Percentiles rank a stretch among this genome's conserved stretches.
Evolutionary conservation across 1,140 invertebrate genomes (phyloP).

Genomic region (Argopecten irradians): DNA sequence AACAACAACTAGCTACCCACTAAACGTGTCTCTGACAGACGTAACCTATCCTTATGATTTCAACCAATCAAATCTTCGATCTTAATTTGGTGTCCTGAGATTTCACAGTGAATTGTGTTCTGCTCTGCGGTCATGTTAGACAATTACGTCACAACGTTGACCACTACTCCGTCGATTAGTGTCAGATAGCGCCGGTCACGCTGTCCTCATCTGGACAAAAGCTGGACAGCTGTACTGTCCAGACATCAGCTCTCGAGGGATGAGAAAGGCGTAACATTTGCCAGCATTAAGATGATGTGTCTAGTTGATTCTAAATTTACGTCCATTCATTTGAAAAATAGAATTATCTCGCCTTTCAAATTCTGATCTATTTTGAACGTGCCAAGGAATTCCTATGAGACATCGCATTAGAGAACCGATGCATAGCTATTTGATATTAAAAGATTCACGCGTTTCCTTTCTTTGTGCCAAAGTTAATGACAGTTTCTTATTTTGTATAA

Average conservation of each 20-base stretch:
- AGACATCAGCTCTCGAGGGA: not conserved
- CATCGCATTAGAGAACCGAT: not conserved
- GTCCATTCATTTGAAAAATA: conserved; percentile 4
- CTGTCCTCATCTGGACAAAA: not conserved
- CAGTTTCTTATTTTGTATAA: no score
- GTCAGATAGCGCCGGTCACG: not conserved
- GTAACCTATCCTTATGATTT: no score
- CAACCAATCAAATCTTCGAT: no score
- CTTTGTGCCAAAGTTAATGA: no score
- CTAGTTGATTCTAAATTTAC: not conserved
- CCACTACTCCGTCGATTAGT: not conserved
- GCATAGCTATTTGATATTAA: not conserved
- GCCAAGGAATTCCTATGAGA: not conserved
- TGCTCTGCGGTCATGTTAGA: not conserved
- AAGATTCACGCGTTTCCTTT: no score
- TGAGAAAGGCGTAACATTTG: not conserved
- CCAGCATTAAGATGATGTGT: not conserved
- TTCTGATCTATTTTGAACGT: not conserved
- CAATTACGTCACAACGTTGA: not conserved
- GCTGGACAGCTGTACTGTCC: conserved; percentile 2
- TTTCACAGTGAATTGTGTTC: not conserved
- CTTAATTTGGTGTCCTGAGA: not conserved
- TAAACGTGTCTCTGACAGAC: no score
- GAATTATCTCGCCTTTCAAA: not conserved
- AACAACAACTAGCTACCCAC: no score